These are phyloP conservation scores for Anastrepha ludens DNA, from an alignment of 1,140 invertebrate species.

Conservation along the genomic window DNA sequence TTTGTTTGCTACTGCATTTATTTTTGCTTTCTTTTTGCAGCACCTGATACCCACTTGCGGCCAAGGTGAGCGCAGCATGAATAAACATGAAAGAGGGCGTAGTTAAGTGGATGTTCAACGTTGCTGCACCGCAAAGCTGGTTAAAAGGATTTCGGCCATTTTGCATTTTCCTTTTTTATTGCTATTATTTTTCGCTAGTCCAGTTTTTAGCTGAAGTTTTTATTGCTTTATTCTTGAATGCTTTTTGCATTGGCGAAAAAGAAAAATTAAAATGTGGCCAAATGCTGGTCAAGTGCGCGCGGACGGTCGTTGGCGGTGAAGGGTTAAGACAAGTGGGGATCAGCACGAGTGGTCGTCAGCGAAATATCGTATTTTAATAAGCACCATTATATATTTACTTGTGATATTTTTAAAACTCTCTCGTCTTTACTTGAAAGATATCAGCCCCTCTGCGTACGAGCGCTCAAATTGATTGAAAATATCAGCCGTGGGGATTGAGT, in stretches of 20 bases:
- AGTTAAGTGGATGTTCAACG: conserved; percentile 51
- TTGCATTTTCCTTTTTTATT: neutral
- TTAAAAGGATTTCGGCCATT: conserved; percentile 46
- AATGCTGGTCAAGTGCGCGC: conserved; percentile 31
- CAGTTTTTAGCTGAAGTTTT: neutral
- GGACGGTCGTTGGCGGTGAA: neutral
- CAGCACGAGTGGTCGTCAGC: conserved; percentile 41
- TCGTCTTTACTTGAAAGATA: neutral
- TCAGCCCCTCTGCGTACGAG: too few species aligned
- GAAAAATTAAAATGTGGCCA: conserved; percentile 48
- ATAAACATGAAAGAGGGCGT: conserved; percentile 48
- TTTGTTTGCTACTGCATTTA: neutral
- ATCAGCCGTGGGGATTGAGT: too few species aligned
- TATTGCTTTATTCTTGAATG: neutral
- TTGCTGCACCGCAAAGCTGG: conserved; percentile 38
- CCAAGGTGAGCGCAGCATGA: conserved; percentile 43
- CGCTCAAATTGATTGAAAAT: too few species aligned
- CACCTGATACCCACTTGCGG: conserved; percentile 42
- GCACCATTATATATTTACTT: neutral
- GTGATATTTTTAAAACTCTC: neutral
- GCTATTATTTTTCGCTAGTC: neutral
- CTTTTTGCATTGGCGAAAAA: neutral
- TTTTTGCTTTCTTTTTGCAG: conserved; percentile 30
- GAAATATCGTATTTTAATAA: conserved; percentile 35
- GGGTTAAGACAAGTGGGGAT: conserved; percentile 1